These are phyloP conservation scores for Dynastes grantii DNA, from an alignment of 2,888 invertebrate species.

Conservation along the genomic window DNA sequence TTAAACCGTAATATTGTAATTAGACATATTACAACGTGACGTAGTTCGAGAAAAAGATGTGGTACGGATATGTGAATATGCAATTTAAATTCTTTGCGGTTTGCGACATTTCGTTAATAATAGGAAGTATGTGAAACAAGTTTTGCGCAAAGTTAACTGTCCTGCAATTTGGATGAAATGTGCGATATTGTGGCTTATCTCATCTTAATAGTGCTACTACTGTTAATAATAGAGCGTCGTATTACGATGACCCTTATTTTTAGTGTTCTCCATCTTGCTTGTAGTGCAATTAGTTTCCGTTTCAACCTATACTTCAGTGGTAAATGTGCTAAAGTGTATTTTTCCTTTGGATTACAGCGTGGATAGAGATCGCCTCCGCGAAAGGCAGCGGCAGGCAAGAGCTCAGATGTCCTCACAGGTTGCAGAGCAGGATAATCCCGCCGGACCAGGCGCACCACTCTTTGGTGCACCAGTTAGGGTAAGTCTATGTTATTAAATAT, in stretches of 20 bases:
- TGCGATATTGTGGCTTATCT: conserved; percentile 4
- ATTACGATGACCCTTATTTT: background rate
- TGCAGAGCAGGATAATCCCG: conserved; percentile 74
- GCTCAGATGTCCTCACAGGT: conserved; percentile 82
- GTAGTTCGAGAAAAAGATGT: background rate
- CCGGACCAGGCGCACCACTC: conserved; percentile 72
- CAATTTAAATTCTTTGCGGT: background rate
- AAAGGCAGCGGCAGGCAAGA: conserved; percentile 84
- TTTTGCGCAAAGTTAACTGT: conserved; percentile 25
- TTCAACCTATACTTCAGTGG: conserved; percentile 1
- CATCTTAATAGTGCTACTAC: background rate
- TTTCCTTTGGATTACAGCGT: conserved; percentile 63
- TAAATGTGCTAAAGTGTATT: conserved; percentile 36
- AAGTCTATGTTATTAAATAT: conserved; percentile 65
- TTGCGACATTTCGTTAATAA: background rate
- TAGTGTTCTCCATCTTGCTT: conserved; percentile 21
- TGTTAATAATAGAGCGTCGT: background rate
- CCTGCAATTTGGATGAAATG: background rate
- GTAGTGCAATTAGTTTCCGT: conserved; percentile 5
- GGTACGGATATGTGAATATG: too few species aligned
- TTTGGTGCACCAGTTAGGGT: conserved; percentile 80
- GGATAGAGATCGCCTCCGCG: conserved; percentile 84
- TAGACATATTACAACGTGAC: background rate
- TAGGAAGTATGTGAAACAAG: background rate
- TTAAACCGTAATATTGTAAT: background rate